Conservation (phyloP, 2,797 vertebrate genomes). For the Ispidina picta region DNA sequence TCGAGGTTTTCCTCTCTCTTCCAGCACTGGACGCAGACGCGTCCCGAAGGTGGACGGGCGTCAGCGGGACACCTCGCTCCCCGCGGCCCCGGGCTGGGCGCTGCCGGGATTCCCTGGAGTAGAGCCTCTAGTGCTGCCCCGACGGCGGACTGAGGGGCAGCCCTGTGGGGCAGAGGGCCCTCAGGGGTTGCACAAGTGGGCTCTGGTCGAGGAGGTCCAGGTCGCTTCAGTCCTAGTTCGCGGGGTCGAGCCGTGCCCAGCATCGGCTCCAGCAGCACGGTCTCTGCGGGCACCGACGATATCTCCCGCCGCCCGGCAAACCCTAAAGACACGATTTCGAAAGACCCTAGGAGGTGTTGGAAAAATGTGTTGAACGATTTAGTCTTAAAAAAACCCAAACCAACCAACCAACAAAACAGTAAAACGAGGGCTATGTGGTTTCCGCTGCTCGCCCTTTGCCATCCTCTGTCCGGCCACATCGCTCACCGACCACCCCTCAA, state of each 20-base stretch:
- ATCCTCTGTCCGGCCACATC: background rate
- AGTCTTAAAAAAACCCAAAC: background rate
- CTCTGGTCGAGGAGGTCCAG: background rate
- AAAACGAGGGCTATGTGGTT: background rate
- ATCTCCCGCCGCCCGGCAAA: background rate
- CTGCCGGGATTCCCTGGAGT: background rate
- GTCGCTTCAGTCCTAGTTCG: no score
- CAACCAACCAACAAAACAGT: background rate
- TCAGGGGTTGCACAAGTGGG: no score
- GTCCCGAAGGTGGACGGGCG: background rate
- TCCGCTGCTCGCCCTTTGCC: background rate
- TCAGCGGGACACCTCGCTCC: background rate
- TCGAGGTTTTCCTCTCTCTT: background rate
- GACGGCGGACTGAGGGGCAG: no score
- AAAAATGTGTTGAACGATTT: background rate
- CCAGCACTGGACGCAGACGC: background rate
- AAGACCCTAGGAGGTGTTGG: background rate
- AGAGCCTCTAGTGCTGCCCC: background rate
- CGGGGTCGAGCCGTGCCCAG: background rate
- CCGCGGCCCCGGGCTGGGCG: background rate
- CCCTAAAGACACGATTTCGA: background rate
- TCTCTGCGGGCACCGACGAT: background rate
- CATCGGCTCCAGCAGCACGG: background rate
- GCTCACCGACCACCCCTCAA: background rate
- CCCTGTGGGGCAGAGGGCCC: background rate